Evolutionary conservation across 2,797 vertebrate genomes (phyloP), one percentile per base, ranked within the genome.

Genomic region (Anguilla pacifica): DNA sequence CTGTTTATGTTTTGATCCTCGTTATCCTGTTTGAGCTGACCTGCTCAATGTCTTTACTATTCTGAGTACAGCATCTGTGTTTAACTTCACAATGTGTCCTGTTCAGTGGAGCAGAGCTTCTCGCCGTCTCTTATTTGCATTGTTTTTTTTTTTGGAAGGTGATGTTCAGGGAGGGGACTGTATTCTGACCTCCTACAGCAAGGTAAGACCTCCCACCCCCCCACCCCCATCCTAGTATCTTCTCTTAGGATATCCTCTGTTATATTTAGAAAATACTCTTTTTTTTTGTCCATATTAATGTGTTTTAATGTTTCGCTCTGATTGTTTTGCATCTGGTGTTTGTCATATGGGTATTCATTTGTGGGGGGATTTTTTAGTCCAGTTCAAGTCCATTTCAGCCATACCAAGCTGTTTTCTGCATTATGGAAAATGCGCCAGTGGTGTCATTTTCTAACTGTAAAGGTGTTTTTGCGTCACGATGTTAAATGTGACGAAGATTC

Each of bases 141-240:
- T 86, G 81, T 55, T 25, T 86, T 4, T 2, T 89, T 85, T 82
- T 98, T 97, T 98, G 89, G 97, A 96, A 88, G 91, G 94, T 35
- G 96, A 97, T 90, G 95, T 96, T 92, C 98, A 97, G 91, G 96
- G 94, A 0, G 97, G 98, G 93, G 97, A 97, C 46, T 98, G 98
- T 93, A 97, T 96, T 87, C 88, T 97, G 85, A 96, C 95, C 51
- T 98, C 98, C 1, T 98, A 98, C 94, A 99, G 97, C 95, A 99
- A 99, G 98, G 98, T 99, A 87, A 95, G 95, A 91, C 35, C 15
- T 49, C 49, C 82, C 25, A 3, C 70, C 10, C 31, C 31, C 7
- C 57, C 3, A 19, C 57, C 57, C 17, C 57, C 57, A 59, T 17
- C 35, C 35, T 35, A 39, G 72, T 5, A 7, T 17, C 39, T 22